phyloP scores from a whole-genome alignment of 1,140 invertebrate species.

The Ceratosolen solmsi region DNA sequence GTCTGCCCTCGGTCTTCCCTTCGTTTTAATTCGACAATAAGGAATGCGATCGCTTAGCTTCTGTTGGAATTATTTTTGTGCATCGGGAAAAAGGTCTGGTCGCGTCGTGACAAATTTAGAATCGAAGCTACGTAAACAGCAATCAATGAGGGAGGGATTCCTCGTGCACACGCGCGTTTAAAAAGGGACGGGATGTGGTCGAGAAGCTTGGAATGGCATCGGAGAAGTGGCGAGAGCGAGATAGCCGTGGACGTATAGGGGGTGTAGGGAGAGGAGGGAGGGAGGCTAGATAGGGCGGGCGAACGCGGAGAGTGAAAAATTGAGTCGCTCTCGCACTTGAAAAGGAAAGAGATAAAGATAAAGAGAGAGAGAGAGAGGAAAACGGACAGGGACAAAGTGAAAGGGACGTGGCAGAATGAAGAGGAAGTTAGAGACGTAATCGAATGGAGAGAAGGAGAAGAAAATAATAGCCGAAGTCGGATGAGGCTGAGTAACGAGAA shows the following conservation, averaged over 20 bases:
- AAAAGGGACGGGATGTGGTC: constrained; percentile 9
- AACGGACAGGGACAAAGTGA: constrained; percentile 38
- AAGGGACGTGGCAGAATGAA: background rate
- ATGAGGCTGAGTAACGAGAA: background rate
- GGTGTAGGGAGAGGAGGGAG: background rate
- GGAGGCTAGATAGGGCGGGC: background rate
- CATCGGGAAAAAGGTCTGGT: background rate
- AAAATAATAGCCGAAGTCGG: background rate
- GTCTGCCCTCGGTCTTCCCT: background rate
- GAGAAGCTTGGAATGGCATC: too few species aligned
- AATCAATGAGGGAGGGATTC: constrained; percentile 41
- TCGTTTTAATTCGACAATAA: background rate
- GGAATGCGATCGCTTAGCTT: background rate
- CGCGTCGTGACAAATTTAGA: constrained; percentile 47
- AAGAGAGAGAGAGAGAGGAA: constrained; percentile 12
- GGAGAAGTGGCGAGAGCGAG: background rate
- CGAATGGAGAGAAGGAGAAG: background rate
- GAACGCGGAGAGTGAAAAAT: constrained; percentile 30
- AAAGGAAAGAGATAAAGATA: constrained; percentile 5
- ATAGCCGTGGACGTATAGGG: background rate
- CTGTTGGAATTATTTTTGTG: constrained; percentile 24
- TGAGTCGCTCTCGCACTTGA: background rate
- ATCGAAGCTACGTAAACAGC: constrained; percentile 54
- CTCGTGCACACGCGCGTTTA: constrained; percentile 11
- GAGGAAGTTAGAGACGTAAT: background rate